Base-by-base conservation (phyloP, 2,888 invertebrate genomes). In the Crioceris asparagi region DNA sequence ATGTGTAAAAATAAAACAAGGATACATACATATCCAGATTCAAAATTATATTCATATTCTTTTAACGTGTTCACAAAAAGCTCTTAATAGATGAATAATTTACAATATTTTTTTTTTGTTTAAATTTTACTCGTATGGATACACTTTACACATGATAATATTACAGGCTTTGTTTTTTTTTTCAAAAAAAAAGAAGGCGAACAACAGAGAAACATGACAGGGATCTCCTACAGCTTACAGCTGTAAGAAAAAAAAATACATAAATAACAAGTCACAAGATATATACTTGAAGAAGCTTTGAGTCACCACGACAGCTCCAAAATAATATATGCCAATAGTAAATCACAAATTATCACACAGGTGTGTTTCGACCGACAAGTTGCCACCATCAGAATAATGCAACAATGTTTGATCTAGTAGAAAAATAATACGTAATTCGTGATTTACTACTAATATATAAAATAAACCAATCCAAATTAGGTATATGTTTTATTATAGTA, bases 41-140 rank as follows among this genome's bases (percentile, higher is more conserved):
- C 59, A 60, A 62, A 64, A 63, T 63, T 61, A 64, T 64, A 62
- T 49, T 51, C 45, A 44, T 48, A 59, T 56, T n/a, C 17, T 30
- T 30, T 61, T 54, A 60, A 60, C 58, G 61, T 63, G 63, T 62
- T 64, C 64, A 65, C 64, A 62, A 63, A n/a, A 65, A 65, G 64
- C 64, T 62, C 58, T 57, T 59, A 59, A 52, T 57, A n/a, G n/a
- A n/a, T n/a, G 49, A 54, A 56, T 55, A 56, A 56, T 57, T 59
- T 59, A 59, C 57, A 61, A 52, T 56, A n/a, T n/a, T n/a, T n/a
- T n/a, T n/a, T n/a, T n/a, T n/a, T n/a, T n/a, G n/a, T n/a, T n/a
- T n/a, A n/a, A n/a, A n/a, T n/a, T n/a, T n/a, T n/a, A n/a, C n/a
- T n/a, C 56, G 54, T 38, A 36, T 40, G 34, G 51, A 49, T 57